Conservation (phyloP, 2,797 vertebrate genomes). For the Leucoraja ocellata region DNA sequence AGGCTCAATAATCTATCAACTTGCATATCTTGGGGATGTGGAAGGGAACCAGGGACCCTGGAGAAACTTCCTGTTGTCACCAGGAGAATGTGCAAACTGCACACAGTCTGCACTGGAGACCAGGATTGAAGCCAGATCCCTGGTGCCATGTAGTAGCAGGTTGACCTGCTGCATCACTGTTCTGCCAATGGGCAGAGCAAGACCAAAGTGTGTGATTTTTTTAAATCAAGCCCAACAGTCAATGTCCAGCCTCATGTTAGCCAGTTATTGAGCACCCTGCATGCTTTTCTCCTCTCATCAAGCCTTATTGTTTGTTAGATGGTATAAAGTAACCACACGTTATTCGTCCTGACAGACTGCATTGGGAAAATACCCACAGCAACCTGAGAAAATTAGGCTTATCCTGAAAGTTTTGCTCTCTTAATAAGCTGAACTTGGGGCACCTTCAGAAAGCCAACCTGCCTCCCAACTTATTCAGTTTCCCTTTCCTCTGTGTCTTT, state of each 20-base stretch:
- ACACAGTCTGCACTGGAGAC: no score
- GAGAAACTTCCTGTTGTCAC: no score
- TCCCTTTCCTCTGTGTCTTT: not conserved
- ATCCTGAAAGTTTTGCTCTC: not conserved
- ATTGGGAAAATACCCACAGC: not conserved
- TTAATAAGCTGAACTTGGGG: no score
- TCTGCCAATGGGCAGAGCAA: not conserved
- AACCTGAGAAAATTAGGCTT: not conserved
- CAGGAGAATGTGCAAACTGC: no score
- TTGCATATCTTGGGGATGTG: no score
- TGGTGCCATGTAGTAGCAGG: no score
- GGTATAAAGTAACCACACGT: not conserved
- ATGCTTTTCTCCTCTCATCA: no score
- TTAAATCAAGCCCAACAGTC: not conserved
- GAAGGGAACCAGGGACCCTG: no score
- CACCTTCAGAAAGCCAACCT: not conserved
- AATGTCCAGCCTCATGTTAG: not conserved
- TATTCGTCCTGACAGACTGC: not conserved
- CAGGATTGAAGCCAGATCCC: no score
- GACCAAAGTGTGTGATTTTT: not conserved
- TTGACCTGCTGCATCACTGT: no score
- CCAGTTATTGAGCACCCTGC: not conserved
- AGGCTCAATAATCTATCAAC: no score
- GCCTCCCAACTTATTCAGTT: not conserved
- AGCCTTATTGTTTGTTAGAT: not conserved